phyloP scores from a whole-genome alignment of 2,888 invertebrate genomes.

The Gymnosoma rotundatum region DNA sequence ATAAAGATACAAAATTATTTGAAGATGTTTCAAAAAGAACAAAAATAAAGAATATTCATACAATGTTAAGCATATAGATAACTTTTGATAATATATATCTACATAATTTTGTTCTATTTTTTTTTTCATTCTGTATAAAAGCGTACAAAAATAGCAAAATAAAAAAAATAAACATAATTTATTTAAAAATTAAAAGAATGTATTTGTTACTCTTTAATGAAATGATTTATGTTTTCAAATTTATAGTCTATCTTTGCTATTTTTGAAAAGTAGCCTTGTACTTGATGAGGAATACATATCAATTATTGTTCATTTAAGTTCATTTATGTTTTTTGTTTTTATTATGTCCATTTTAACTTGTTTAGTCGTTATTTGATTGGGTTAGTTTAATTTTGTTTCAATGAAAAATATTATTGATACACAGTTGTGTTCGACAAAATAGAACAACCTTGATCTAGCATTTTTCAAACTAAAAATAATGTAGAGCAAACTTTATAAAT shows the following conservation, averaged over 20 bases:
- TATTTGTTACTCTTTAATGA: conserved; percentile 12
- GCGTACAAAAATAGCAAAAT: neutral
- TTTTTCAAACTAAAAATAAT: too few species aligned
- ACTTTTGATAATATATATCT: conserved; percentile 50
- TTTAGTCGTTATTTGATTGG: conserved; percentile 1
- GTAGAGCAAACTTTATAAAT: too few species aligned
- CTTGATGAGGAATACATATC: neutral
- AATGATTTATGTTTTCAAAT: conserved; percentile 59
- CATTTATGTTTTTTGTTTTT: too few species aligned
- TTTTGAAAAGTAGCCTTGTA: neutral
- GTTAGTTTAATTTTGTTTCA: neutral
- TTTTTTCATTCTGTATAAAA: neutral
- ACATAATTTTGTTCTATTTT: conserved; percentile 52
- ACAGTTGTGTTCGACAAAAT: too few species aligned
- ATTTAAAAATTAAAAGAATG: conserved; percentile 37
- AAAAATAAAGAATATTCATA: conserved; percentile 5
- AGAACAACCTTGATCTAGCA: too few species aligned
- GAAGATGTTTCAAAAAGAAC: conserved; percentile 14
- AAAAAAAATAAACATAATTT: conserved; percentile 11
- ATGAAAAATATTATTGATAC: too few species aligned
- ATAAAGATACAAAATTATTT: neutral
- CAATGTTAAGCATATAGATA: conserved; percentile 8
- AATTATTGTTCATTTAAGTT: too few species aligned
- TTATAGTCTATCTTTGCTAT: conserved; percentile 16
- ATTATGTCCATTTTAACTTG: neutral